Percentiles rank a stretch among this genome's conserved stretches.
phyloP scores from a whole-genome alignment of 1,140 invertebrate species.

The Pinna nobilis region DNA sequence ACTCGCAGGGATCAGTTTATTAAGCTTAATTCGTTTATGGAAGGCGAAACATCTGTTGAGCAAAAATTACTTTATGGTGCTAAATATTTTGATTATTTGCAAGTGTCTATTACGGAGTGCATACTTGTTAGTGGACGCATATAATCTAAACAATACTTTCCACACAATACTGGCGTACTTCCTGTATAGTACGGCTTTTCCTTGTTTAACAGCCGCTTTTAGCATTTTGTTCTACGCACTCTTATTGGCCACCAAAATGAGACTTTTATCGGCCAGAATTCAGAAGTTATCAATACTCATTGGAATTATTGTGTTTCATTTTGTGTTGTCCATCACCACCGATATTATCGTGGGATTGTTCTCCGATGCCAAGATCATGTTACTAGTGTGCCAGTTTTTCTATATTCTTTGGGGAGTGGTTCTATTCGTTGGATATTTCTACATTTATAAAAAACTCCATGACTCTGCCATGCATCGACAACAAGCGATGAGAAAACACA shows the following conservation, averaged over 20 bases:
- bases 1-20: conserved; percentile 85
- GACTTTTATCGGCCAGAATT: conserved; percentile 70
- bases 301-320: conserved; percentile 84
- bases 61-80: conserved; percentile 86
- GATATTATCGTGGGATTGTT: conserved; percentile 81
- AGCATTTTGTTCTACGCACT: conserved; percentile 89
- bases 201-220: conserved; percentile 89
- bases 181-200: conserved; percentile 78
- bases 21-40: conserved; percentile 67
- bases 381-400: conserved; percentile 75
- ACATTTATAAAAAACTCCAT: conserved; percentile 81
- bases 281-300: conserved; percentile 84
- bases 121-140: conserved; percentile 92
- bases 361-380: conserved; percentile 44
- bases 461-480: conserved; percentile 73
- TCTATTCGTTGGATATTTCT: conserved; percentile 88
- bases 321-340: conserved; percentile 85
- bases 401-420: conserved; percentile 85
- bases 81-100: conserved; percentile 86
- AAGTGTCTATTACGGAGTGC: conserved; percentile 88
- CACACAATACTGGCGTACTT: conserved; percentile 87
- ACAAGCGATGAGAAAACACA: conserved; percentile 44
- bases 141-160: conserved; percentile 87
- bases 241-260: conserved; percentile 80
- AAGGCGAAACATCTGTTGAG: conserved; percentile 60